Conservation (phyloP, 2,797 vertebrate species). For the Alfaro cultratus region DNA sequence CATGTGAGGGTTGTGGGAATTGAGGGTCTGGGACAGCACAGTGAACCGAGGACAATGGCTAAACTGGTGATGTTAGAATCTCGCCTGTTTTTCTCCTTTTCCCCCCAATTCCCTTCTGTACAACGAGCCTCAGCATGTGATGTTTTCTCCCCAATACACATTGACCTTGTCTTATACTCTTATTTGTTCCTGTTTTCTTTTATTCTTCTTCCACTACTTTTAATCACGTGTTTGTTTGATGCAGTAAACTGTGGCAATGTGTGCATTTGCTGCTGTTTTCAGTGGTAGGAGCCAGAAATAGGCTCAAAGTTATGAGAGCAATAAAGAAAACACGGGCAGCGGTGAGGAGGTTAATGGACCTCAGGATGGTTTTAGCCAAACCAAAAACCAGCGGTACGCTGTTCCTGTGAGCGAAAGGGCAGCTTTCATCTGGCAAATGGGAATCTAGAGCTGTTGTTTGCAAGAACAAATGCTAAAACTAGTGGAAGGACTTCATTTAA, state of each 20-base stretch:
- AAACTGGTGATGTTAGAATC: slow-evolving; percentile 65
- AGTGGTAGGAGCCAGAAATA: slow-evolving; percentile 44
- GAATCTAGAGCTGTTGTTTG: slow-evolving; percentile 19
- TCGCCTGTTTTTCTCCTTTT: slow-evolving; percentile 48
- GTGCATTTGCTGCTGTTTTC: slow-evolving; percentile 43
- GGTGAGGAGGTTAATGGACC: slow-evolving; percentile 44
- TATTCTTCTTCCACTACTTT: slow-evolving; percentile 12
- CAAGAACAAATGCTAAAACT: neutral
- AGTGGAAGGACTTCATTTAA: no score
- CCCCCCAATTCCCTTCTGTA: slow-evolving; percentile 18
- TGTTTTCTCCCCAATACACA: slow-evolving; percentile 47
- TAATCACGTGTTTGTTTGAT: slow-evolving; percentile 48
- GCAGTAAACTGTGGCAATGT: slow-evolving; percentile 30
- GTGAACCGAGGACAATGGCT: slow-evolving; percentile 47
- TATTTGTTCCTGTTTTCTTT: slow-evolving; percentile 16
- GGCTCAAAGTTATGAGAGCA: slow-evolving; percentile 50
- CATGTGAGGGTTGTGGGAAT: slow-evolving; percentile 57
- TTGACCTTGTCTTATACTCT: slow-evolving; percentile 10
- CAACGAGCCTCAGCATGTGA: slow-evolving; percentile 39
- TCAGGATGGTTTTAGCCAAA: slow-evolving; percentile 36
- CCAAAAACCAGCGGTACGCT: slow-evolving; percentile 14
- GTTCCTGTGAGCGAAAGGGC: slow-evolving; percentile 16
- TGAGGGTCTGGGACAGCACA: slow-evolving; percentile 53
- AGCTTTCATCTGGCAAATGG: slow-evolving; percentile 25
- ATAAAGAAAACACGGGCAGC: slow-evolving; percentile 40